phyloP scores from a whole-genome alignment of 2,797 vertebrate species.

The Leptatherina wallacei region DNA sequence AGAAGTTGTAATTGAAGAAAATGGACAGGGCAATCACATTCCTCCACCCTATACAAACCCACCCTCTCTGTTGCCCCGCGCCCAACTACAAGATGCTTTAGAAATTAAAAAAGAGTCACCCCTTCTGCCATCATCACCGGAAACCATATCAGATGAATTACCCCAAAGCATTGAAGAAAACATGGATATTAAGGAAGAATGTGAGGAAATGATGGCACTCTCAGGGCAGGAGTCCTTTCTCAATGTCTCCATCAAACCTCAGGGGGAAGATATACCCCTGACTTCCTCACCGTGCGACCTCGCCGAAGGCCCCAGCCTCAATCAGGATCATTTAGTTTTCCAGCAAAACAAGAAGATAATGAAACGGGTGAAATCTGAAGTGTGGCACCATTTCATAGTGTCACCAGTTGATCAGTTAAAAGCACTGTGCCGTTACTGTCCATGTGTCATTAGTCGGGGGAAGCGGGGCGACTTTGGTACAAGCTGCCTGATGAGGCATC shows the following conservation, averaged over 20 bases:
- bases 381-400: slow-evolving; percentile 97
- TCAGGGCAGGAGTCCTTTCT: slow-evolving; percentile 82
- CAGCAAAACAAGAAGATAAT: slow-evolving; percentile 96
- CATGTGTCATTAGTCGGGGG: slow-evolving; percentile 93
- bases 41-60: slow-evolving; percentile 90
- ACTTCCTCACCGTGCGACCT: slow-evolving; percentile 86
- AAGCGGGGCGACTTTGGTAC: slow-evolving; percentile 95
- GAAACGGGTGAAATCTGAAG: slow-evolving; percentile 95
- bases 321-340: slow-evolving; percentile 85
- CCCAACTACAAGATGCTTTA: slow-evolving; percentile 82
- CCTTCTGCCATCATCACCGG: slow-evolving; percentile 85
- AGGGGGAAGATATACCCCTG: slow-evolving; percentile 78
- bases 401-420: slow-evolving; percentile 93
- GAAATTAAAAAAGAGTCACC: slow-evolving; percentile 84
- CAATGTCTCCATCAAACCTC: slow-evolving; percentile 86
- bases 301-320: slow-evolving; percentile 76
- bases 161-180: slow-evolving; percentile 75
- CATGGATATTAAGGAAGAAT: slow-evolving; percentile 80
- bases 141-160: slow-evolving; percentile 86
- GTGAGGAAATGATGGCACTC: slow-evolving; percentile 81
- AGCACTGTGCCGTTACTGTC: slow-evolving; percentile 94
- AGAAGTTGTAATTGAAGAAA: slow-evolving; percentile 95
- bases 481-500: slow-evolving; percentile 95
- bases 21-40: slow-evolving; percentile 89
- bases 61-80: slow-evolving; percentile 89